phyloP scores from a whole-genome alignment of 2,113 vertebrate genomes.

The Xerus inauris region DNA sequence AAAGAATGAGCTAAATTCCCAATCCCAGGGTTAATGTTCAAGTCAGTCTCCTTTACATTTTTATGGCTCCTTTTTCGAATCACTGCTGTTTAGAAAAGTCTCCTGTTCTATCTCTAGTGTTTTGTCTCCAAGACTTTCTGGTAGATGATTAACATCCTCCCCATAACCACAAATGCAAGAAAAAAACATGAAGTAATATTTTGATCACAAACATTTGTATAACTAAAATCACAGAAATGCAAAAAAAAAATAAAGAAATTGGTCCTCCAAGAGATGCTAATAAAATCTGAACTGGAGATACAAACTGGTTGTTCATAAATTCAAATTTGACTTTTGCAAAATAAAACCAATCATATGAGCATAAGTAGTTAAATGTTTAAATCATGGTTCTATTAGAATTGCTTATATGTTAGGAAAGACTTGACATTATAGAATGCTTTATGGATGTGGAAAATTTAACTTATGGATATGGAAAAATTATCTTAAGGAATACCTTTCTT shows the following conservation, averaged over 20 bases:
- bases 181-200: not conserved
- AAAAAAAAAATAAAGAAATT: slow-evolving; percentile 24
- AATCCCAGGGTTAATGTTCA: not conserved
- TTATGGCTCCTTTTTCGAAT: not conserved
- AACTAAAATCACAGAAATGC: not conserved
- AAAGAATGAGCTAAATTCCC: not conserved
- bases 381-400: not conserved
- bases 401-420: not conserved
- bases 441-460: not conserved
- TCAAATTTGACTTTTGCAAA: not conserved
- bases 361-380: not conserved
- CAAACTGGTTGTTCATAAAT: not conserved
- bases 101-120: not conserved
- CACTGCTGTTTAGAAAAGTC: not conserved
- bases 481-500: not conserved
- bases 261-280: not conserved
- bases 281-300: not conserved
- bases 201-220: not conserved
- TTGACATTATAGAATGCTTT: not conserved
- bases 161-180: not conserved
- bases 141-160: too few relatives aligned
- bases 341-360: not conserved
- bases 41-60: not conserved
- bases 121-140: not conserved
- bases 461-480: too few relatives aligned